A percentile compares a stretch with the other conserved stretches of the same genome.
phyloP scores from a whole-genome alignment of 2,797 vertebrate genomes.

The Gymnocypris eckloni region DNA sequence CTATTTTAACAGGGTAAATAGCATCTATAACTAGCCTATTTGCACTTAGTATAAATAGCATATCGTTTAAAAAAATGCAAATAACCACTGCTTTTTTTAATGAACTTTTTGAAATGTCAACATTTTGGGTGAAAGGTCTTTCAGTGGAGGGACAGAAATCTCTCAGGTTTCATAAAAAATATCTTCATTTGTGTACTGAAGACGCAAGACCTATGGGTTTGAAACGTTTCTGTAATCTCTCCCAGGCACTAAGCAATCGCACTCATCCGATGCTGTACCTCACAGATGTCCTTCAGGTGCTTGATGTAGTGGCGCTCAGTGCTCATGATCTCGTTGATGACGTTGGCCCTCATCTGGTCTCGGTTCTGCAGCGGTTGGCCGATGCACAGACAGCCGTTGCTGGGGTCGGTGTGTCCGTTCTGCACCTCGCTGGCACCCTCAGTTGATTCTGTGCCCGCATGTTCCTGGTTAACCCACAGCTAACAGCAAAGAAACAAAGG shows the following conservation, averaged over 20 bases:
- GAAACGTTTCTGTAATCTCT: background rate
- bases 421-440: slow-evolving; percentile 87
- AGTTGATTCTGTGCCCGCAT: slow-evolving; percentile 76
- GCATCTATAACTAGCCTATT: too few relatives aligned
- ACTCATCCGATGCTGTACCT: slow-evolving; percentile 71
- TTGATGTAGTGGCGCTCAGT: slow-evolving; percentile 90
- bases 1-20: too few relatives aligned
- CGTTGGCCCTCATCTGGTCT: slow-evolving; percentile 92
- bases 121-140: background rate
- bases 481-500: slow-evolving; percentile 57
- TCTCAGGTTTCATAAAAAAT: background rate
- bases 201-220: background rate
- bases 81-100: too few relatives aligned
- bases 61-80: too few relatives aligned
- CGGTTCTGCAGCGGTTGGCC: slow-evolving; percentile 87
- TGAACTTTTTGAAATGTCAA: background rate
- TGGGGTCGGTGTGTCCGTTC: slow-evolving; percentile 86
- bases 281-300: slow-evolving; percentile 89
- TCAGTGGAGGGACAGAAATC: background rate
- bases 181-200: background rate
- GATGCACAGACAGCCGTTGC: slow-evolving; percentile 85
- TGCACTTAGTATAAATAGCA: too few relatives aligned
- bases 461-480: slow-evolving; percentile 90
- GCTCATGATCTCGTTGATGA: slow-evolving; percentile 92
- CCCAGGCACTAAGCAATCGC: background rate